A percentile compares a stretch with the other conserved stretches of the same genome.
Evolutionary conservation across 2,888 invertebrate species (phyloP).

Genomic region (Cataglyphis rosenhaueri): DNA sequence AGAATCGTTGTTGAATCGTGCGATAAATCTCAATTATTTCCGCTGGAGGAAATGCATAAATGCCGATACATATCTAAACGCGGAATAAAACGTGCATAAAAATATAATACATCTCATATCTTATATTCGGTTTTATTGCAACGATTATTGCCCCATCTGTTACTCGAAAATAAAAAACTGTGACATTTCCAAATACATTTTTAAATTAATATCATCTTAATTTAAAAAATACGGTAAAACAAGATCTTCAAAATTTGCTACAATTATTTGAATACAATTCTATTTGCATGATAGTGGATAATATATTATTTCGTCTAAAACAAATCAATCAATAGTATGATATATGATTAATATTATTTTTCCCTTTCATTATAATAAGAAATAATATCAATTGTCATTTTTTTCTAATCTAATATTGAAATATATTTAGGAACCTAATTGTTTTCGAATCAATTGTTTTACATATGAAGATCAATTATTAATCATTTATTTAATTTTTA

Average conservation of each 20-base stretch:
- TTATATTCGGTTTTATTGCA: slow-evolving; percentile 41
- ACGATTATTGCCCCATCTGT: slow-evolving; percentile 17
- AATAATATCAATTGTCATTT: background rate
- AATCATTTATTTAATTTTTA: no score
- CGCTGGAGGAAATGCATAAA: slow-evolving; percentile 27
- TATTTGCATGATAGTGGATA: background rate
- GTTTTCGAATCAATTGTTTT: background rate
- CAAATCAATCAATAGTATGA: background rate
- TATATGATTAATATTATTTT: background rate
- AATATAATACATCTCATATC: slow-evolving; percentile 44
- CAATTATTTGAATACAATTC: background rate
- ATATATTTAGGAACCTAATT: background rate
- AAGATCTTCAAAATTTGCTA: background rate
- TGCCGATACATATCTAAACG: slow-evolving; percentile 17
- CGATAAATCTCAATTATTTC: slow-evolving; percentile 72
- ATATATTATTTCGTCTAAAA: background rate
- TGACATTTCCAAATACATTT: background rate
- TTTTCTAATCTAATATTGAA: background rate
- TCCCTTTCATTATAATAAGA: background rate
- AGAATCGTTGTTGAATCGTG: slow-evolving; percentile 59
- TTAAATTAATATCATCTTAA: background rate
- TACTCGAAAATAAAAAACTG: background rate
- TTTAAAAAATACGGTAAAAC: background rate
- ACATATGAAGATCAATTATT: background rate
- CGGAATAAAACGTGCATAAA: slow-evolving; percentile 53